Conservation (phyloP, 2,888 invertebrate species). For the Drosophila ezoana region DNA sequence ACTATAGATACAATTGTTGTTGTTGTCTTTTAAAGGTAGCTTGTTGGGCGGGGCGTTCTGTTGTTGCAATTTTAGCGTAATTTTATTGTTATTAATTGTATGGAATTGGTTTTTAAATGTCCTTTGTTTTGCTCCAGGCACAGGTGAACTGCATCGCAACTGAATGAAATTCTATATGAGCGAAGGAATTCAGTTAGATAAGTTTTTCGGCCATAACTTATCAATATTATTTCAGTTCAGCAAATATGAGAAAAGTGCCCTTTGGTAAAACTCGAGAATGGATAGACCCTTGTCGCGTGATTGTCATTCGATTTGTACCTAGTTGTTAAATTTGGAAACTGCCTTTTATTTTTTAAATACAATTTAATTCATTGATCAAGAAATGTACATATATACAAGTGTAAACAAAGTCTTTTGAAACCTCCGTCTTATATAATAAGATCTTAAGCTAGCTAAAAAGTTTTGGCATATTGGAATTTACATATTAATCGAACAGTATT, state of each 20-base stretch:
- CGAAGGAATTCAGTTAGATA: background rate
- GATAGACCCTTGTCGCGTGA: no score
- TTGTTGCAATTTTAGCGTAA: slow-evolving; percentile 77
- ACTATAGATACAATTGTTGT: slow-evolving; percentile 38
- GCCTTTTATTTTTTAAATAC: background rate
- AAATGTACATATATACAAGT: background rate
- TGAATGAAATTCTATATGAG: slow-evolving; percentile 5
- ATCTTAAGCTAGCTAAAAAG: no score
- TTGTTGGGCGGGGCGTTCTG: slow-evolving; percentile 52
- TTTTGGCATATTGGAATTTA: no score
- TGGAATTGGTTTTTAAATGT: slow-evolving; percentile 67
- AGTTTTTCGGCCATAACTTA: slow-evolving; percentile 3
- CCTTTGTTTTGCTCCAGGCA: slow-evolving; percentile 38
- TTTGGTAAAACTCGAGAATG: background rate
- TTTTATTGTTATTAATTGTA: slow-evolving; percentile 80
- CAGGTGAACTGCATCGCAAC: slow-evolving; percentile 31
- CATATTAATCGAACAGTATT: no score
- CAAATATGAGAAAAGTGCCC: background rate
- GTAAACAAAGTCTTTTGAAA: background rate
- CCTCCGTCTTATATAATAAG: no score
- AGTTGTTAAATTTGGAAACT: background rate
- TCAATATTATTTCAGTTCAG: background rate
- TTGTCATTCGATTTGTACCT: background rate
- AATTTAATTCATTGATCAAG: background rate
- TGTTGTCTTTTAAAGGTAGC: slow-evolving; percentile 20